Evolutionary conservation across 2,797 vertebrate genomes (phyloP).

Genomic region (Pitangus sulphuratus): DNA sequence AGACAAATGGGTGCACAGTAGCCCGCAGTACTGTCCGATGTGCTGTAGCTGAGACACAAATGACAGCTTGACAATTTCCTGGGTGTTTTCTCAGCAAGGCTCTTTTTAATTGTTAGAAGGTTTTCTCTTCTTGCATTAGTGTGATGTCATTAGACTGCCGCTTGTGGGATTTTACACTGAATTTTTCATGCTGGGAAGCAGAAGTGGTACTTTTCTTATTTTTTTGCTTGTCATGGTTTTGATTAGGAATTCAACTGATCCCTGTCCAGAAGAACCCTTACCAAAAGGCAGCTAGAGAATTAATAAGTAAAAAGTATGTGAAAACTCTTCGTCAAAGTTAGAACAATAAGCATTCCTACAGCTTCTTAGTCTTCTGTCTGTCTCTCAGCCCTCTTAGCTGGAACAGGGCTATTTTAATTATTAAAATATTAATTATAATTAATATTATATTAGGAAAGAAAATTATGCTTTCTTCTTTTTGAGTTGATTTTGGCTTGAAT

Average conservation of each 20-base stretch:
- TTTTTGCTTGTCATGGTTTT: neutral
- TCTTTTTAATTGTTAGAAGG: slow-evolving; percentile 51
- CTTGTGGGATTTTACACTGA: slow-evolving; percentile 29
- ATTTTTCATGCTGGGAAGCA: slow-evolving; percentile 51
- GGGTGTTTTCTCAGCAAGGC: slow-evolving; percentile 25
- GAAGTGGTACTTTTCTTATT: neutral
- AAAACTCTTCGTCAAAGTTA: slow-evolving; percentile 20
- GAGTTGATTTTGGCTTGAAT: neutral
- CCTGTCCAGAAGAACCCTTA: slow-evolving; percentile 36
- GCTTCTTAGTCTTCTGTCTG: neutral
- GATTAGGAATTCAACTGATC: slow-evolving; percentile 62
- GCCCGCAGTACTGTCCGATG: neutral
- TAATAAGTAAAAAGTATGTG: slow-evolving; percentile 30
- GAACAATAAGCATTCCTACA: neutral
- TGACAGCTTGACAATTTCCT: slow-evolving; percentile 30
- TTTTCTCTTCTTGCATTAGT: slow-evolving; percentile 44
- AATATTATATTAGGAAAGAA: neutral
- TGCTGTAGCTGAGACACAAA: neutral
- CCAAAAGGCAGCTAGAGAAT: slow-evolving; percentile 7
- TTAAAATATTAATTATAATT: neutral
- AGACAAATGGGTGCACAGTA: slow-evolving; percentile 23
- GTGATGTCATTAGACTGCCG: slow-evolving; percentile 43
- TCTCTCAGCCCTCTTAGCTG: neutral
- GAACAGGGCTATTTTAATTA: neutral
- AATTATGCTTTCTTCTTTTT: neutral